phyloP scores from a whole-genome alignment of 2,113 vertebrate genomes.

The Ia io region DNA sequence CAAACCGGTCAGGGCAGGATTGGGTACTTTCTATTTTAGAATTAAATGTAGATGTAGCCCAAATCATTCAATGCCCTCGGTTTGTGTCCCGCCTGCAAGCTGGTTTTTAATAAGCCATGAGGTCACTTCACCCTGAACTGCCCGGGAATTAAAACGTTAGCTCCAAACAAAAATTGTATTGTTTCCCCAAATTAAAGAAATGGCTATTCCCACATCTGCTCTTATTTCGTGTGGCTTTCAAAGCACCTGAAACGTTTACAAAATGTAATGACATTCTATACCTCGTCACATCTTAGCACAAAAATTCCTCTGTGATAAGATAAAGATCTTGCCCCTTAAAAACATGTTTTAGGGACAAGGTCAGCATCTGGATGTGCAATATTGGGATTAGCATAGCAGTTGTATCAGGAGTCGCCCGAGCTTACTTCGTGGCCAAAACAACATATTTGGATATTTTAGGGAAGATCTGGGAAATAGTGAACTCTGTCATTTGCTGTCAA shows the following conservation, averaged over 20 bases:
- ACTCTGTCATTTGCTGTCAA: background rate
- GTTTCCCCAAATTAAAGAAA: background rate
- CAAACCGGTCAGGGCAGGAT: too few relatives aligned
- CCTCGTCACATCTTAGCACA: background rate
- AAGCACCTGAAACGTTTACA: background rate
- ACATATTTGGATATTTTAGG: background rate
- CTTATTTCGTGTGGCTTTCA: background rate
- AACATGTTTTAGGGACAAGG: background rate
- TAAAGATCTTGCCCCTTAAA: background rate
- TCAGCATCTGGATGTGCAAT: background rate
- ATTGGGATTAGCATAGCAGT: background rate
- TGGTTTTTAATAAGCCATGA: background rate
- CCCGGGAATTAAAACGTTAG: background rate
- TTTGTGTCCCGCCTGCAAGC: background rate
- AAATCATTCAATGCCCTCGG: background rate
- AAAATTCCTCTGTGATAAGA: background rate
- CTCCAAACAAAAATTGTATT: conserved; percentile 1
- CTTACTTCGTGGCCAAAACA: background rate
- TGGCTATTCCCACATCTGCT: background rate
- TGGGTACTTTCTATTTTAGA: conserved; percentile 42
- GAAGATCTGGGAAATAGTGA: background rate
- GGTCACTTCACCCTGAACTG: conserved; percentile 10
- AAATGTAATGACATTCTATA: background rate
- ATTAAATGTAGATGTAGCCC: conserved; percentile 33
- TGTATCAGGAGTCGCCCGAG: background rate